A percentile compares a stretch with the other conserved stretches of the same genome.
Evolutionary conservation across 2,113 vertebrate species (phyloP).

Genomic region (Azemiops feae): DNA sequence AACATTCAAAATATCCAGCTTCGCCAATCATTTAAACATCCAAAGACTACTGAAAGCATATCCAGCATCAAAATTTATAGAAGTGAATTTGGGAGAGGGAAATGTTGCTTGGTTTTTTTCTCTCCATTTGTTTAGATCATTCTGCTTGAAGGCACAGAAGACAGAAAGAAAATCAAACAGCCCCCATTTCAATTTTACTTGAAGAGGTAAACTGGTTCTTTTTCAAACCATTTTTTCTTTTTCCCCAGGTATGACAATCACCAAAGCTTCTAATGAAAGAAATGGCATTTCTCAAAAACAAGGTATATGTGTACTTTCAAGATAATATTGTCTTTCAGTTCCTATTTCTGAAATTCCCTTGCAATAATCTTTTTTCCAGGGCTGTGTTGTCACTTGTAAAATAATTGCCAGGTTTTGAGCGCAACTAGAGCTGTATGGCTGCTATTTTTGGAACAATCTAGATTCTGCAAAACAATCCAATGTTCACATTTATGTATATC

Average conservation of each 20-base stretch:
- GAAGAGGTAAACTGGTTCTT: not conserved
- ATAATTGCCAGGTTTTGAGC: not conserved
- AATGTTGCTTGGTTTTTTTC: not conserved
- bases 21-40: not conserved
- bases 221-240: not conserved
- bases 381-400: not conserved
- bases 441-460: not conserved
- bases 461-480: not conserved
- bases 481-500: not conserved
- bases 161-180: not conserved
- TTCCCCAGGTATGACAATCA: not conserved
- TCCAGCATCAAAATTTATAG: not conserved
- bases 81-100: not conserved
- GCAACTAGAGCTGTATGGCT: not conserved
- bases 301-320: not conserved
- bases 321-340: not conserved
- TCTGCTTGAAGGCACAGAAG: not conserved
- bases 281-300: too few species aligned
- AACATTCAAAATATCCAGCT: not conserved
- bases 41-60: not conserved
- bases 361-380: not conserved
- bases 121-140: not conserved
- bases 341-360: not conserved
- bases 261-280: not conserved
- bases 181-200: not conserved